Evolutionary conservation across 2,113 vertebrate genomes (phyloP), one percentile per base, ranked within the genome.

Genomic region (Cephalophus harveyi): DNA sequence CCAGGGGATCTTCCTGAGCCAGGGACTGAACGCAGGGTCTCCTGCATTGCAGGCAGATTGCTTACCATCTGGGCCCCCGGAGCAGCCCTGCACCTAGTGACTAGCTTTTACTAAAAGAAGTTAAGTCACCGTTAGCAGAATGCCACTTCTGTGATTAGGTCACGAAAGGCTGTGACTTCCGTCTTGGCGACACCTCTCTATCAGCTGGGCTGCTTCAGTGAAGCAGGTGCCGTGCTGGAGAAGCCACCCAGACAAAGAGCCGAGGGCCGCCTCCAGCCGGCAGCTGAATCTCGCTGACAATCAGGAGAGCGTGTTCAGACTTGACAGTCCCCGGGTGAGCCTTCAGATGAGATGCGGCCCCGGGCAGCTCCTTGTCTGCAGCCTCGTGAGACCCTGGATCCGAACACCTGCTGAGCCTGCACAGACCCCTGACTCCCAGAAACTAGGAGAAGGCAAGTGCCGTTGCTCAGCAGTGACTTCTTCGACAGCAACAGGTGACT

Each of bases 401-500:
- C 28, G 40, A 76, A 5, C 48, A 55, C 2, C 52, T 6, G 46
- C 9, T 12, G 10, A 28, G 19, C 2, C 2, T 4, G 4, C 12
- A 10, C 0, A 5, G 43, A 21, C 16, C 21, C 21, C 59, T 4
- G 40, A 17, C 13, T 48, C n/a, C 30, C 25, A 48, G 60, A 60
- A 6, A 48, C 25, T 2, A 1, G 5, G 19, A 27, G 74, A 23
- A 4, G 28, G 43, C 50, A 7, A 3, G 27, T 3, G 30, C 23
- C 10, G 3, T 0, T 1, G 21, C 14, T 25, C 15, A 4, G 28
- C 9, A 23, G 33, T 2, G 1, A 30, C 19, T 15, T 17, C 16
- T 5, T 46, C 2, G 17, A 2, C 5, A 5, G 28, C 67, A 30
- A 23, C 0, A 40, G n/a, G 1, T 12, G 67, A 5, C 0, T 6